These are phyloP conservation scores for Prosapia bicincta DNA, from an alignment of 2,888 invertebrate species.

Conservation along the genomic window DNA sequence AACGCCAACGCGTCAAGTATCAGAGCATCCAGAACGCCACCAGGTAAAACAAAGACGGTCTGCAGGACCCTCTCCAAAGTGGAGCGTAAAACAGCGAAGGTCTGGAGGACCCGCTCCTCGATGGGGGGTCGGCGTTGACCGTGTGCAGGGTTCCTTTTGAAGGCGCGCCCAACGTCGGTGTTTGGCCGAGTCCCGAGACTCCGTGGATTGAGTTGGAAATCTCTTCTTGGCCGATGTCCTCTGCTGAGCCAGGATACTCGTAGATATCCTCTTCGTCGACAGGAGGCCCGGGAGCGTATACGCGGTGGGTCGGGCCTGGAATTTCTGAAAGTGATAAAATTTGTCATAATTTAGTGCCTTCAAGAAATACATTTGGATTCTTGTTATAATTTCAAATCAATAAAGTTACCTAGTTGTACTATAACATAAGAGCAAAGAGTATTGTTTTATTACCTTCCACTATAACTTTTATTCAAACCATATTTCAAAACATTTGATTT, in stretches of 20 bases:
- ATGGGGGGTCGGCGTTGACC: not conserved
- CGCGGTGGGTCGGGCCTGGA: conserved; percentile 61
- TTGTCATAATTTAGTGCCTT: no score
- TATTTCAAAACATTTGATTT: no score
- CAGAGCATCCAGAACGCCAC: not conserved
- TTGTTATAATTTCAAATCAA: no score
- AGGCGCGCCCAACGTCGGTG: conserved; percentile 21
- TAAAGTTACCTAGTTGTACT: no score
- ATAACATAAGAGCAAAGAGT: no score
- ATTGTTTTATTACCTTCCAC: no score
- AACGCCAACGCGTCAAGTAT: not conserved
- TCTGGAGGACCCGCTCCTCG: conserved; percentile 9
- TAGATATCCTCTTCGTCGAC: conserved; percentile 53
- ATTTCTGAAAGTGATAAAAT: conserved; percentile 74
- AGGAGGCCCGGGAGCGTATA: conserved; percentile 50
- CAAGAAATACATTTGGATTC: no score
- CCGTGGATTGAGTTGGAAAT: conserved; percentile 25
- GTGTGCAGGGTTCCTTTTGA: conserved; percentile 23
- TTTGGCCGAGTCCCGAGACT: conserved; percentile 15
- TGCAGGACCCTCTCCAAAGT: not conserved
- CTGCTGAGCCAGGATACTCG: conserved; percentile 63
- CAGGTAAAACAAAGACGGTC: not conserved
- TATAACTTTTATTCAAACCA: no score
- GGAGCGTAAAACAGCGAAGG: not conserved
- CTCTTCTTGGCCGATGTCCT: conserved; percentile 57